Conservation (phyloP, 2,888 invertebrate genomes). For the Luperina nickerlii region DNA sequence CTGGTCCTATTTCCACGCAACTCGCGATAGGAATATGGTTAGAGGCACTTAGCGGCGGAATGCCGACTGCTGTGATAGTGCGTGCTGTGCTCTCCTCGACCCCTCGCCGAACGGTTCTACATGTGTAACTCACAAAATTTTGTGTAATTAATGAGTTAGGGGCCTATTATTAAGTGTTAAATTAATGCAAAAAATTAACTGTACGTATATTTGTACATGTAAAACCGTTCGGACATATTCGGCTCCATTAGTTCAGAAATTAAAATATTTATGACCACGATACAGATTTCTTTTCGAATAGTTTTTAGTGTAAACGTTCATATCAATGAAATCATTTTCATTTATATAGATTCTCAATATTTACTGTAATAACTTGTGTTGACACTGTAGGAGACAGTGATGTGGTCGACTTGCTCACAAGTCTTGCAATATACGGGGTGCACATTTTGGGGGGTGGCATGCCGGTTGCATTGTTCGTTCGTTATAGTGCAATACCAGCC, state of each 20-base stretch:
- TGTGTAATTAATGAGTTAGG: conserved; percentile 74
- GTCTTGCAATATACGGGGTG: conserved; percentile 44
- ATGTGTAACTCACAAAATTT: conserved; percentile 67
- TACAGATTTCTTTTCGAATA: conserved; percentile 54
- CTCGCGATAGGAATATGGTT: conserved; percentile 62
- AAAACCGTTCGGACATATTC: conserved; percentile 72
- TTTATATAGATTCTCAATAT: conserved; percentile 54
- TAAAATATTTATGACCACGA: conserved; percentile 51
- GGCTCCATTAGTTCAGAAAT: conserved; percentile 65
- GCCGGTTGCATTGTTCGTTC: conserved; percentile 22
- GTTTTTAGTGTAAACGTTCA: conserved; percentile 60
- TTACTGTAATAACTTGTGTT: conserved; percentile 43
- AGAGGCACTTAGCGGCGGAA: conserved; percentile 76
- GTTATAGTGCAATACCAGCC: conserved; percentile 35
- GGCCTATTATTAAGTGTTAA: conserved; percentile 83
- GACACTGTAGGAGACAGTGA: conserved; percentile 42
- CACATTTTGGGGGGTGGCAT: conserved; percentile 13
- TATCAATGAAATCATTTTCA: conserved; percentile 57
- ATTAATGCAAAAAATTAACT: conserved; percentile 71
- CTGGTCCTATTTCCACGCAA: conserved; percentile 57
- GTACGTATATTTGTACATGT: conserved; percentile 75
- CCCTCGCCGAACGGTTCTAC: conserved; percentile 76
- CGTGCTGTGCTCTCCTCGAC: conserved; percentile 86
- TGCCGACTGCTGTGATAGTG: conserved; percentile 88
- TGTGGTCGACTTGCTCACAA: conserved; percentile 35